Base-by-base conservation (phyloP, 1,140 invertebrate species). In the Drosophila rhopaloa region DNA sequence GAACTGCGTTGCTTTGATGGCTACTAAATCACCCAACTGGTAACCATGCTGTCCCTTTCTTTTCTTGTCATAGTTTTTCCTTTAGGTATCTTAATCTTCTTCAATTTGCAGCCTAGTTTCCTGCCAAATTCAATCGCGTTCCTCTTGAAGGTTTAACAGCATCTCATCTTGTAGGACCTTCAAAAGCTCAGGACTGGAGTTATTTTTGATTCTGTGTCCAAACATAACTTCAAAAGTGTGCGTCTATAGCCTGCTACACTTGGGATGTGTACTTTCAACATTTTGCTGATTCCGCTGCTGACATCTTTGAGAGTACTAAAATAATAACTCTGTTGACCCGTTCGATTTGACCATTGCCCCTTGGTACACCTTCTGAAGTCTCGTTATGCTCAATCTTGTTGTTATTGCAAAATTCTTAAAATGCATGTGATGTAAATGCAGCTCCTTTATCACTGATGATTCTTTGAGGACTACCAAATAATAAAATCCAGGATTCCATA, bases 11-110 rank as follows among this genome's bases (percentile, higher is more conserved):
- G 11, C 16, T 16, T 50, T 50, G 11, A 9, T 50, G 27, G 46
- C 46, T 11, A 47, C 46, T 16, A 47, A 16, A 47, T 47, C 46
- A 24, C 46, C 19, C 46, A 47, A 47, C 46, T 47, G 43, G 9
- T 46, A 46, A 46, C 43, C 16, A 46, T 46, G 9, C n/a, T 29
- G 48, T 35, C 48, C 48, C 13, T 16, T 51, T 1, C 46, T 16
- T 6, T 51, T 32, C 27, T 32, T 51, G 48, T 35, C n/a, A n/a
- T 14, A 51, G 48, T 27, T 51, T 14, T 51, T 51, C 48, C 29
- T 35, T 5, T 35, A 51, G n/a, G n/a, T 50, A 2, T 50, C 24
- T 32, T 50, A 14, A 32, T 24, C 27, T 14, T 51, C 16, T 51
- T 16, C 1, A 2, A 19, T 19, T 19, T 51, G 29, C 1, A 50